Conservation (phyloP, 2,797 vertebrate genomes). For the Carapus acus region DNA sequence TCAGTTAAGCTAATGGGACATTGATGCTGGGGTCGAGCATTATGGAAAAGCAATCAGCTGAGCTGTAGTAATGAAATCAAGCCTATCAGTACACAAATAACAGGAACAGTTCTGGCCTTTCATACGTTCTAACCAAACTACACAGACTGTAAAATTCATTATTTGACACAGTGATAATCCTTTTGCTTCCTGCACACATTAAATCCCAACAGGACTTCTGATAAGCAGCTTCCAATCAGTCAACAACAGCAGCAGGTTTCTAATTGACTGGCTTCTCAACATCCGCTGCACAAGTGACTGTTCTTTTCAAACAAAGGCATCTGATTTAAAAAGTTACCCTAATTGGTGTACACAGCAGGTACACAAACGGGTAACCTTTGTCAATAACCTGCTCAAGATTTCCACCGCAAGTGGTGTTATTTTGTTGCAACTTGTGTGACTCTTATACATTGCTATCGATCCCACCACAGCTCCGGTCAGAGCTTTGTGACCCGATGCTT, state of each 20-base stretch:
- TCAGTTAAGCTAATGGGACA: constrained; percentile 29
- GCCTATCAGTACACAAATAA: constrained; percentile 1
- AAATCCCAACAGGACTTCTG: constrained; percentile 21
- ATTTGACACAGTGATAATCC: background rate
- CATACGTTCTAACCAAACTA: background rate
- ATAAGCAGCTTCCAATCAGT: constrained; percentile 33
- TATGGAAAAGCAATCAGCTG: constrained; percentile 4
- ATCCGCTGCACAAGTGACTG: constrained; percentile 31
- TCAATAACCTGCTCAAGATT: too few relatives aligned
- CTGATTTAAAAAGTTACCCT: constrained; percentile 20
- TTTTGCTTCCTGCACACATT: background rate
- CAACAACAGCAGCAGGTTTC: constrained; percentile 31
- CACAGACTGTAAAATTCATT: constrained; percentile 5
- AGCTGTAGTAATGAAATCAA: constrained; percentile 7
- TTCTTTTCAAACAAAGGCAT: constrained; percentile 10
- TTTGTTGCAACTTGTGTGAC: too few relatives aligned
- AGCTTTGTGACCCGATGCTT: background rate
- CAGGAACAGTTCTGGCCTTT: background rate
- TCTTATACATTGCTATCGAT: too few relatives aligned
- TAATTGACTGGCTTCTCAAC: constrained; percentile 35
- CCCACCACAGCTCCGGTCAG: too few relatives aligned
- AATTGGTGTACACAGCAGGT: constrained; percentile 11
- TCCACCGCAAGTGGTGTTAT: too few relatives aligned
- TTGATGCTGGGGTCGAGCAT: constrained; percentile 30
- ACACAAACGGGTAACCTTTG: too few relatives aligned